These are phyloP conservation scores for Peucedramus taeniatus DNA, from an alignment of 2,113 vertebrate genomes.

Conservation along the genomic window DNA sequence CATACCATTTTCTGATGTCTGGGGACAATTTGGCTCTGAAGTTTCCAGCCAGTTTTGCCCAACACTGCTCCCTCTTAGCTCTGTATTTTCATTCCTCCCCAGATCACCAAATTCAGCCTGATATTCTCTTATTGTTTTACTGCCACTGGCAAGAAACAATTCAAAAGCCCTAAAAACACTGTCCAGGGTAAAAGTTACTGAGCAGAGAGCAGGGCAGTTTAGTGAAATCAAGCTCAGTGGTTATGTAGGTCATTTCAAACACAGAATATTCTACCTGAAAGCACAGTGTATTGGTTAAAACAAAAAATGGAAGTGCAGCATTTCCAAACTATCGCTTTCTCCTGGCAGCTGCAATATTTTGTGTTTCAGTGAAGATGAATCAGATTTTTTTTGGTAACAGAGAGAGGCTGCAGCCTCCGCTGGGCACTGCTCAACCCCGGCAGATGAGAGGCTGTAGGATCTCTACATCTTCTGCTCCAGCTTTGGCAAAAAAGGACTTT, in stretches of 20 bases:
- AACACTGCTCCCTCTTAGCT: background rate
- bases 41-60: background rate
- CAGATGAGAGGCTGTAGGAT: background rate
- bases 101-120: background rate
- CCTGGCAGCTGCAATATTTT: background rate
- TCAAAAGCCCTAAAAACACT: background rate
- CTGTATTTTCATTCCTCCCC: background rate
- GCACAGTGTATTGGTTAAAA: fast-evolving
- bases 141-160: background rate
- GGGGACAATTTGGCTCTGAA: background rate
- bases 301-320: background rate
- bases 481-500: background rate
- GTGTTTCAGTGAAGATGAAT: background rate
- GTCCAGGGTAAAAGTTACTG: background rate
- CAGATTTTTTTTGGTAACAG: background rate
- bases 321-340: background rate
- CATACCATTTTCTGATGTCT: background rate
- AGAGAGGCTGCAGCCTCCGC: background rate
- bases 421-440: background rate
- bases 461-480: background rate
- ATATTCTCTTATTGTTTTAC: background rate
- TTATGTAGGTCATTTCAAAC: background rate
- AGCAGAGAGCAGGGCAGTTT: background rate
- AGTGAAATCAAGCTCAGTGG: background rate
- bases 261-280: background rate